phyloP scores from a whole-genome alignment of 2,888 invertebrate species.

The Nephrotoma guestfalica region DNA sequence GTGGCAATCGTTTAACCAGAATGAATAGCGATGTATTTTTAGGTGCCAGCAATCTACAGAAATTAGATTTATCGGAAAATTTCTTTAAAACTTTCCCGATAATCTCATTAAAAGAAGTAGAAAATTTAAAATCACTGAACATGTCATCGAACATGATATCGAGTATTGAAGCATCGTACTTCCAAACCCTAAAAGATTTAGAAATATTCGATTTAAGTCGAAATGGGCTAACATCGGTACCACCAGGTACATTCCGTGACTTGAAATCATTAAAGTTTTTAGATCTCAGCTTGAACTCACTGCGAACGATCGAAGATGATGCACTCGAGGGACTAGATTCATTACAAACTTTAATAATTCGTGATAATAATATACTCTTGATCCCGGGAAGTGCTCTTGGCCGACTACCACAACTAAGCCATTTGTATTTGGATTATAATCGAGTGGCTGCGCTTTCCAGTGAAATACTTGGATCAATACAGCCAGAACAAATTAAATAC shows the following conservation, averaged over 20 bases:
- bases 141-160: slow-evolving; percentile 74
- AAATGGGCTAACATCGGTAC: slow-evolving; percentile 68
- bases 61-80: slow-evolving; percentile 74
- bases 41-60: slow-evolving; percentile 59
- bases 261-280: slow-evolving; percentile 54
- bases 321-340: slow-evolving; percentile 70
- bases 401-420: slow-evolving; percentile 55
- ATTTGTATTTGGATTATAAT: slow-evolving; percentile 70
- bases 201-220: slow-evolving; percentile 69
- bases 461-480: slow-evolving; percentile 56
- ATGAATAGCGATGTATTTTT: slow-evolving; percentile 72
- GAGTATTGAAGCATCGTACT: slow-evolving; percentile 61
- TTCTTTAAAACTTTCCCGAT: slow-evolving; percentile 70
- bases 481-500: slow-evolving; percentile 51
- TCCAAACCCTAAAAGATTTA: slow-evolving; percentile 49
- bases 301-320: slow-evolving; percentile 78
- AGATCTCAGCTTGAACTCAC: slow-evolving; percentile 72
- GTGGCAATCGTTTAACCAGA: slow-evolving; percentile 61
- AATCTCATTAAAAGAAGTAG: slow-evolving; percentile 56
- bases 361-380: slow-evolving; percentile 76
- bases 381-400: slow-evolving; percentile 73
- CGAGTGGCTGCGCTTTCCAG: slow-evolving; percentile 72
- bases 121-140: slow-evolving; percentile 56
- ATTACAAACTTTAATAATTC: slow-evolving; percentile 59
- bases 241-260: slow-evolving; percentile 67